Evolutionary conservation across 1,140 invertebrate species (phyloP), one percentile per base, ranked within the genome.

Genomic region (Druon quercuslanigerum): DNA sequence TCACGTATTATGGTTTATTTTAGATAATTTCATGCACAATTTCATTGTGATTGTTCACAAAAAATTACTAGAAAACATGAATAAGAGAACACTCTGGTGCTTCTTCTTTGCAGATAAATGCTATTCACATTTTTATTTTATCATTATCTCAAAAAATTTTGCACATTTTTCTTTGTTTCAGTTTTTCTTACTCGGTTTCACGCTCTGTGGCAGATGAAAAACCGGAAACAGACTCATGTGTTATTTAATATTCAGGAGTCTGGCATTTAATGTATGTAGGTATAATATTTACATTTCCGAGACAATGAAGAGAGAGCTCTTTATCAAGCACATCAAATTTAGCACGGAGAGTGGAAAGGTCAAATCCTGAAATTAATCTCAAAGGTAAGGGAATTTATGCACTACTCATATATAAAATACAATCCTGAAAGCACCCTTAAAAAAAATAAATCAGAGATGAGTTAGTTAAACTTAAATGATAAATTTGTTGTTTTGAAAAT

Each of bases 211-310:
- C 25, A 33, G 40, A 66, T 46, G 60, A 20, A 66, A 3, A 16
- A 33, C 33, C 60, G 60, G 60, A 66, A 66, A 66, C 33, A 66
- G 14, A 16, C 25, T 33, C 25, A 66, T 40, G 60, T 66, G 60
- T 66, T 66, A 66, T 66, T 66, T 66, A 66, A 66, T 66, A 66
- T 66, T 66, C 40, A 54, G 40, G 40, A 46, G 40, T 46, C 40
- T 46, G 40, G 40, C 40, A 46, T 46, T 46, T 46, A 46, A 46
- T 46, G 40, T 11, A 46, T 46, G 40, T 11, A 46, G 4, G 52
- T 33, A 60, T 60, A 40, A 66, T 66, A 40, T 33, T 66, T 66
- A 66, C 60, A 66, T 66, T 66, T 33, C 60, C 60, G 25, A 66
- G 60, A 66, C 60, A 66, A 66, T 66, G 33, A 66, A 40, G 60